These are phyloP conservation scores for Leptoclinus maculatus DNA, from an alignment of 2,797 vertebrate species.

Conservation along the genomic window DNA sequence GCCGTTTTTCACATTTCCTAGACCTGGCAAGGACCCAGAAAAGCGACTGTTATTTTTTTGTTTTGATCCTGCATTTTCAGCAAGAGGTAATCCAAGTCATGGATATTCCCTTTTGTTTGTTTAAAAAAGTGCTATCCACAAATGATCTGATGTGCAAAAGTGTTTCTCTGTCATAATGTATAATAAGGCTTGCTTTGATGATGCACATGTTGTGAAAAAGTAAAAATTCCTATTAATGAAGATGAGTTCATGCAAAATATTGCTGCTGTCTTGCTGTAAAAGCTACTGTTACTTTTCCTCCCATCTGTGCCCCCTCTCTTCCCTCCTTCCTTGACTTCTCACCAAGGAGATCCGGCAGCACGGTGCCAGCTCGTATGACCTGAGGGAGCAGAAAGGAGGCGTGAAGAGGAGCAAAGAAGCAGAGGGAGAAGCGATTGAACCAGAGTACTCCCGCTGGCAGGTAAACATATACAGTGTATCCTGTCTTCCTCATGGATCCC, in stretches of 20 bases:
- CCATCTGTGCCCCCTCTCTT: slow-evolving; percentile 21
- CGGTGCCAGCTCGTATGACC: slow-evolving; percentile 50
- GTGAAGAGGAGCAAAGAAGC: slow-evolving; percentile 16
- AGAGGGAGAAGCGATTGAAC: slow-evolving; percentile 49
- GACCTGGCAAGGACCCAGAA: too few relatives aligned
- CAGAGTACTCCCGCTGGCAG: slow-evolving; percentile 49
- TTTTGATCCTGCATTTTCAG: too few relatives aligned
- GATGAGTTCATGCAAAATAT: background rate
- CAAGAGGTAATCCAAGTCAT: too few relatives aligned
- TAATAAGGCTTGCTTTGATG: too few relatives aligned
- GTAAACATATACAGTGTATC: slow-evolving; percentile 60
- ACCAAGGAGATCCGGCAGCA: slow-evolving; percentile 42
- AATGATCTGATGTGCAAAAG: too few relatives aligned
- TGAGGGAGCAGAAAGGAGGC: slow-evolving; percentile 37
- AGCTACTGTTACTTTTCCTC: slow-evolving; percentile 30
- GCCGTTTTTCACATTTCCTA: too few relatives aligned
- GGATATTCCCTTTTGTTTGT: too few relatives aligned
- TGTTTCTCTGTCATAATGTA: too few relatives aligned
- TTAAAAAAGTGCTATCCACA: too few relatives aligned
- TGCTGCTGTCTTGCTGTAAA: background rate
- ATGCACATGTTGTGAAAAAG: too few relatives aligned
- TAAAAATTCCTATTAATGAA: background rate
- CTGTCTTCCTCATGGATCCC: slow-evolving; percentile 27
- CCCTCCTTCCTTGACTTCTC: slow-evolving; percentile 16
- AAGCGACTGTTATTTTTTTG: too few relatives aligned